Base-by-base conservation (phyloP, 1,140 invertebrate species). In the Cephus cinctus region DNA sequence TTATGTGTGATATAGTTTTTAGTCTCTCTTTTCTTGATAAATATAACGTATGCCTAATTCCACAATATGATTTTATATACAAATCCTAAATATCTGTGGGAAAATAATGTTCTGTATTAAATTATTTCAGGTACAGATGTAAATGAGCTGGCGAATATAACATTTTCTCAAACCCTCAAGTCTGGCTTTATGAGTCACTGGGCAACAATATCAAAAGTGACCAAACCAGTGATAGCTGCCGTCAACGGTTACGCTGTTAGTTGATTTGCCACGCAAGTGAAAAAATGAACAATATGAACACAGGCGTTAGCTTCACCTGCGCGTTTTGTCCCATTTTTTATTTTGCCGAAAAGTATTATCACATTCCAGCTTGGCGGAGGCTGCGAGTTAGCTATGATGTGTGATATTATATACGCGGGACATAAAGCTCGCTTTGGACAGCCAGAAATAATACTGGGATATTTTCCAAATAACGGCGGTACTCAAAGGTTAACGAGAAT, bases 311-410 rank as follows among this genome's bases (percentile, higher is more conserved):
- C n/a, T n/a, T n/a, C n/a, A n/a, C n/a, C n/a, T n/a, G n/a, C n/a
- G n/a, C n/a, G n/a, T n/a, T 96, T 80, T 85, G 85, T 81, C 39
- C 38, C 20, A 12, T 34, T 43, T 23, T 43, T 43, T 39, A 8
- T 9, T 34, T 21, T 31, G 38, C 19, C 11, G 19, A 21, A 5
- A 25, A 19, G 39, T 30, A 49, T 20, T 34, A 56, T 45, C 49
- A 56, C 52, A 61, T 68, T 74, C 14, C 63, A 94, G 85, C 76
- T 98, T 8, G 96, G 97, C 18, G 97, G 97, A 41, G 97, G 97
- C 1, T 98, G 94, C 78, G 97, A 99, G 75, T 62, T 99, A 18
- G 96, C 96, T 0, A 98, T 99, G 96, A 95, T 98, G 86, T 98
- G 96, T 73, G 97, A 99, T 67, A 98, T 99, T 14, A 98, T 99